Conservation (phyloP, 2,888 invertebrate species). For the Ramazzottius varieornatus region DNA sequence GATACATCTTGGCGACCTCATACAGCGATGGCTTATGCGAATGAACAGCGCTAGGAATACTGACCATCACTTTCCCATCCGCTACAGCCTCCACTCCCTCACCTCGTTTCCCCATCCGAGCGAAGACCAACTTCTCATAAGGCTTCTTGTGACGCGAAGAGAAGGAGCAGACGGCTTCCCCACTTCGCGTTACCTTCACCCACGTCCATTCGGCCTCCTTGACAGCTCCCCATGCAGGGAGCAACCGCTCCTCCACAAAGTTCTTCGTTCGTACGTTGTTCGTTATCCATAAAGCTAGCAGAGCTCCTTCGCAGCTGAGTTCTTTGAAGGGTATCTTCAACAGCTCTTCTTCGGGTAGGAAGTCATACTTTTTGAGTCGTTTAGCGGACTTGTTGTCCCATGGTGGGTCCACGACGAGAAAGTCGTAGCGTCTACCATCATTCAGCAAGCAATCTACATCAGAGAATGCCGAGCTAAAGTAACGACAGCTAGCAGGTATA, state of each 20-base stretch:
- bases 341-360: constrained; percentile 47
- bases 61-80: constrained; percentile 37
- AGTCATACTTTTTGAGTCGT: constrained; percentile 28
- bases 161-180: constrained; percentile 41
- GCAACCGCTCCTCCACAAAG: constrained; percentile 37
- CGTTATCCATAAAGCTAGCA: constrained; percentile 73
- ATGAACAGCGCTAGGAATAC: constrained; percentile 68
- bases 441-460: not conserved
- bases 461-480: not conserved
- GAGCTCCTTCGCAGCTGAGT: constrained; percentile 26
- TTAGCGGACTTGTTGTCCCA: constrained; percentile 87
- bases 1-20: constrained; percentile 35
- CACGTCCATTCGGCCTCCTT: constrained; percentile 53
- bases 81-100: constrained; percentile 10
- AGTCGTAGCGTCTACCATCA: constrained; percentile 34
- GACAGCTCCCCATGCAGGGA: constrained; percentile 48
- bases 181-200: constrained; percentile 50
- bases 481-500: not conserved
- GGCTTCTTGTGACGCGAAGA: constrained; percentile 47
- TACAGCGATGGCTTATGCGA: constrained; percentile 75
- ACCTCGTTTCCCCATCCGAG: constrained; percentile 16
- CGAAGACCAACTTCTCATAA: constrained; percentile 51
- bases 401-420: constrained; percentile 70
- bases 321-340: constrained; percentile 33
- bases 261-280: constrained; percentile 45